phyloP scores from a whole-genome alignment of 2,113 vertebrate species.

The Malurus cyaneus region DNA sequence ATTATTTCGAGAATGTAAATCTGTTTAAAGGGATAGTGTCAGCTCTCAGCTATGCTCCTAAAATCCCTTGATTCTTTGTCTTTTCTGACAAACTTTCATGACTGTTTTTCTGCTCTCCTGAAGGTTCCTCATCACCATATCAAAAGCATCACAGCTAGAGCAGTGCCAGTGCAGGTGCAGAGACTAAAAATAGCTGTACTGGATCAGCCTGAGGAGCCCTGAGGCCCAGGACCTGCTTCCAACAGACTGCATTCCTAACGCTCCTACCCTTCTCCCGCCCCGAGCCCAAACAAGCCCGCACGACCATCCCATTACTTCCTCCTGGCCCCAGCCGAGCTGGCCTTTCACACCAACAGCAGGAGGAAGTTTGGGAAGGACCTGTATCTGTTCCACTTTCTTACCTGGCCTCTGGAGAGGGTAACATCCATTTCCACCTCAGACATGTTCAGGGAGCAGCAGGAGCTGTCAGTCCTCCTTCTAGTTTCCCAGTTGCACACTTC shows the following conservation, averaged over 20 bases:
- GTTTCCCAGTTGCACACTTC: not conserved
- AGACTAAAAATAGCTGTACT: not conserved
- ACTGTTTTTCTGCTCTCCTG: not conserved
- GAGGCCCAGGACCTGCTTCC: not conserved
- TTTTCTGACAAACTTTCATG: not conserved
- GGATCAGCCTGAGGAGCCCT: not conserved
- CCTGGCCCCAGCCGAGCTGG: not conserved
- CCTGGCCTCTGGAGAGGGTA: not conserved
- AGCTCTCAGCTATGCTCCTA: not conserved
- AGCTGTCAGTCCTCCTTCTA: not conserved
- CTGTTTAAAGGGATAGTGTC: not conserved
- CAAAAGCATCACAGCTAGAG: not conserved
- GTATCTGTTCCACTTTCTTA: not conserved
- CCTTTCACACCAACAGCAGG: not conserved
- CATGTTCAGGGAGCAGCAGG: not conserved
- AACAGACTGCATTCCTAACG: not conserved
- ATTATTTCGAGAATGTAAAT: not conserved
- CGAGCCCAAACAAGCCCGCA: not conserved
- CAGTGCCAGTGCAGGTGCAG: not conserved
- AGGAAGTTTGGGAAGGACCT: not conserved
- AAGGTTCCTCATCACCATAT: not conserved
- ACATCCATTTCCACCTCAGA: not conserved
- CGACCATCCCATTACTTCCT: not conserved
- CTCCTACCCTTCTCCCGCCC: not conserved
- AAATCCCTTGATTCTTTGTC: not conserved